Conservation (phyloP, 1,140 invertebrate species). For the Rhagoletis pomonella region DNA sequence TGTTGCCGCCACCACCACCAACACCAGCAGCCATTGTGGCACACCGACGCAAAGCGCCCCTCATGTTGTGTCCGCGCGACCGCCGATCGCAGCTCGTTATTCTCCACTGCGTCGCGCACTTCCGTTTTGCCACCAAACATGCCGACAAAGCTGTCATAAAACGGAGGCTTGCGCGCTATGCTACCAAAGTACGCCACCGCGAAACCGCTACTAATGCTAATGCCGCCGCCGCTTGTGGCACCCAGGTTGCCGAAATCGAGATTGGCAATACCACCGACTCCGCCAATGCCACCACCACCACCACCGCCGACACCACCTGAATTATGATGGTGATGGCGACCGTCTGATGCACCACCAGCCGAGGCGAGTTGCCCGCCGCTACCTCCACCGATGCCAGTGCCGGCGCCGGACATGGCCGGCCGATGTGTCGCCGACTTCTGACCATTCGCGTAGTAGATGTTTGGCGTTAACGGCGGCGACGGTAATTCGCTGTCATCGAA, state of each 20-base stretch:
- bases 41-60: conserved; percentile 30
- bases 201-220: neutral
- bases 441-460: conserved; percentile 69
- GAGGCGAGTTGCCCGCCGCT: conserved; percentile 49
- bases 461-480: conserved; percentile 67
- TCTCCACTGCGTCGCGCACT: conserved; percentile 59
- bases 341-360: neutral
- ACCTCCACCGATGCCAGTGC: neutral
- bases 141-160: conserved; percentile 55
- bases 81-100: conserved; percentile 57
- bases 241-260: conserved; percentile 60
- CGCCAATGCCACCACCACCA: conserved; percentile 46
- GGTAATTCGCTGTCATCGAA: conserved; percentile 68
- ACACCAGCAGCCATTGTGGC: conserved; percentile 53
- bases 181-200: conserved; percentile 33
- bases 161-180: conserved; percentile 64
- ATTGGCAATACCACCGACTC: conserved; percentile 24
- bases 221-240: conserved; percentile 45
- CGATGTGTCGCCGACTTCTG: conserved; percentile 71
- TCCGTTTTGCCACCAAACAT: conserved; percentile 44
- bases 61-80: conserved; percentile 13
- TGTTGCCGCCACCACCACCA: conserved; percentile 63
- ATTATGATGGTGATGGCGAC: conserved; percentile 25
- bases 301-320: conserved; percentile 50
- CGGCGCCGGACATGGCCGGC: conserved; percentile 56